These are phyloP conservation scores for Drosophila funebris DNA, from an alignment of 1,140 invertebrate species.

Conservation along the genomic window DNA sequence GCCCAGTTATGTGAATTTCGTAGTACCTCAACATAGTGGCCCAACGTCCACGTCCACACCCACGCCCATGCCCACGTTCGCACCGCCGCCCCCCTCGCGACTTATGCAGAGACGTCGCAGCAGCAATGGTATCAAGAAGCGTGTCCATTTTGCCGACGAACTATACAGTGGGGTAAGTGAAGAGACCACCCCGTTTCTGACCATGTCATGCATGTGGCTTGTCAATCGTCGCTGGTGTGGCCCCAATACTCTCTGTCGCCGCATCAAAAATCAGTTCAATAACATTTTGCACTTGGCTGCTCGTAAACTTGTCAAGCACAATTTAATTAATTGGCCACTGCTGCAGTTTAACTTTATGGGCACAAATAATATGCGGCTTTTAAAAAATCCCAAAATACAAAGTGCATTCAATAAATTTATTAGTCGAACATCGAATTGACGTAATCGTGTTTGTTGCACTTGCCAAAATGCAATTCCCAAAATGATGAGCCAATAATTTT, in stretches of 20 bases:
- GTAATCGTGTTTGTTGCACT: conserved; percentile 34
- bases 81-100: conserved; percentile 33
- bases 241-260: conserved; percentile 60
- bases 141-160: conserved; percentile 74
- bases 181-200: conserved; percentile 9
- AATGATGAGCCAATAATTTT: conserved; percentile 22
- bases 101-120: conserved; percentile 47
- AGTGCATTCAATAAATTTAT: conserved; percentile 31
- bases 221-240: conserved; percentile 67
- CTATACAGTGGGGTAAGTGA: conserved; percentile 64
- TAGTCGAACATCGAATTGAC: conserved; percentile 38
- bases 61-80: no score
- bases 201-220: conserved; percentile 40
- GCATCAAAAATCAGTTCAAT: conserved; percentile 75
- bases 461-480: conserved; percentile 15
- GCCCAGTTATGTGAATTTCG: conserved; percentile 82
- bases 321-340: conserved; percentile 76
- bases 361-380: conserved; percentile 15
- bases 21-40: not conserved
- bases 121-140: conserved; percentile 77
- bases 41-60: conserved; percentile 2
- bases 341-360: conserved; percentile 54
- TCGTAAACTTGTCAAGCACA: conserved; percentile 72
- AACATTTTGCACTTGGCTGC: conserved; percentile 67
- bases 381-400: conserved; percentile 25